Conservation (phyloP, 2,888 invertebrate genomes). For the Desoria tigrina region DNA sequence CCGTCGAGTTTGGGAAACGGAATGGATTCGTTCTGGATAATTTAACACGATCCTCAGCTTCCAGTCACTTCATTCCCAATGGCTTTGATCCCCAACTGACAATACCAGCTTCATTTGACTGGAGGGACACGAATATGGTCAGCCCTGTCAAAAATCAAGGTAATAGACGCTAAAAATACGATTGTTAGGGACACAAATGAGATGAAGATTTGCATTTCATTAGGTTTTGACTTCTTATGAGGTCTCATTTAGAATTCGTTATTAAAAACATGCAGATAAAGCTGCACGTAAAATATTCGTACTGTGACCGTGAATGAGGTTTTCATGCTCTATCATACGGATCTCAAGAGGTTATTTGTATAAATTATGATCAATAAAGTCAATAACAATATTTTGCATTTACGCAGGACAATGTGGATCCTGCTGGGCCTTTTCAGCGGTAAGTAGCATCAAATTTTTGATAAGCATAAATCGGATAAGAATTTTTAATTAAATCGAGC, state of each 20-base stretch:
- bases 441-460: neutral
- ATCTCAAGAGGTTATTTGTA: neutral
- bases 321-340: too few species aligned
- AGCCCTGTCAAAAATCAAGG: slow-evolving; percentile 4
- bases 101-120: neutral
- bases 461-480: too few species aligned
- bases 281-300: too few species aligned
- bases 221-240: neutral
- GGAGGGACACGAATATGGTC: neutral
- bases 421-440: slow-evolving; percentile 73
- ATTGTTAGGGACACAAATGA: too few species aligned
- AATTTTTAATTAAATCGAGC: too few species aligned
- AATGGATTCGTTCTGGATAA: neutral
- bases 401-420: slow-evolving; percentile 74
- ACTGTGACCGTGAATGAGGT: too few species aligned
- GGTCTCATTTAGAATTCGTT: too few species aligned
- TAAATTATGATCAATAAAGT: neutral
- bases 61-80: too few species aligned
- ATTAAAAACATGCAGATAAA: too few species aligned
- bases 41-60: neutral
- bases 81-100: too few species aligned
- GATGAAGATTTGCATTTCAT: neutral
- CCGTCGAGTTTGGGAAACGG: neutral
- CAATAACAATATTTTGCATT: too few species aligned
- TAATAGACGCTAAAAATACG: neutral